These are phyloP conservation scores for Actinia tenebrosa DNA, from an alignment of 64 coral and sea anemone genomes.

Conservation along the genomic window DNA sequence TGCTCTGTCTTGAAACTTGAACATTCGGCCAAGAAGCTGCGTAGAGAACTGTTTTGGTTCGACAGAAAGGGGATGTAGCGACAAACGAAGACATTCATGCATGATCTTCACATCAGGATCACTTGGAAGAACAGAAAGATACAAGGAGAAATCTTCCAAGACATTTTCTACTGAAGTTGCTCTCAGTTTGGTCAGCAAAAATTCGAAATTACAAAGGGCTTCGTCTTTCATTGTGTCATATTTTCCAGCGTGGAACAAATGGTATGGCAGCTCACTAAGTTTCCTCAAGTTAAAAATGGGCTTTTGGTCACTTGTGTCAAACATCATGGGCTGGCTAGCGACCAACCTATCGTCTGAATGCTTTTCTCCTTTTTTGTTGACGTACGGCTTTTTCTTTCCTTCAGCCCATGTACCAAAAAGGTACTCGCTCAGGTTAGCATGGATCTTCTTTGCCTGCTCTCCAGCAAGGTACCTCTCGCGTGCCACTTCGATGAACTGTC, in stretches of 20 bases:
- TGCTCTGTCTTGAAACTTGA: constrained; percentile 68
- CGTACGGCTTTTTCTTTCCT: constrained; percentile 77
- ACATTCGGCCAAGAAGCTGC: constrained; percentile 91
- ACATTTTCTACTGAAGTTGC: constrained; percentile 49
- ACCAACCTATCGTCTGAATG: constrained; percentile 78
- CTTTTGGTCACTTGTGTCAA: constrained; percentile 56
- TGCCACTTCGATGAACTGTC: constrained; percentile 94
- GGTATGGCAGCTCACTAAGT: constrained; percentile 84
- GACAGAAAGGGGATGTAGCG: constrained; percentile 56
- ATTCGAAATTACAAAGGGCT: constrained; percentile 86
- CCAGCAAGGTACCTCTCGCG: constrained; percentile 65
- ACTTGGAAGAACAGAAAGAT: constrained; percentile 34
- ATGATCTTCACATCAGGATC: constrained; percentile 81
- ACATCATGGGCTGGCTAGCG: constrained; percentile 73
- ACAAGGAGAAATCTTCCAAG: constrained; percentile 69
- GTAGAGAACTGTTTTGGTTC: constrained; percentile 82
- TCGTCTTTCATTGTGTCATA: constrained; percentile 53
- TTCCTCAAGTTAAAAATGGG: constrained; percentile 86
- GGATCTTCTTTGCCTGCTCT: constrained; percentile 56
- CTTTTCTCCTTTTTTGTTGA: constrained; percentile 67
- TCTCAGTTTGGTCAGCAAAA: constrained; percentile 75
- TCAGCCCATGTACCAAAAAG: constrained; percentile 78
- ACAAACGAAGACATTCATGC: constrained; percentile 76
- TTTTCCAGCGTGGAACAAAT: constrained; percentile 68
- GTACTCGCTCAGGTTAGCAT: constrained; percentile 83